These are phyloP conservation scores for Dromaius novaehollandiae DNA, from an alignment of 2,113 vertebrate species.

Conservation along the genomic window DNA sequence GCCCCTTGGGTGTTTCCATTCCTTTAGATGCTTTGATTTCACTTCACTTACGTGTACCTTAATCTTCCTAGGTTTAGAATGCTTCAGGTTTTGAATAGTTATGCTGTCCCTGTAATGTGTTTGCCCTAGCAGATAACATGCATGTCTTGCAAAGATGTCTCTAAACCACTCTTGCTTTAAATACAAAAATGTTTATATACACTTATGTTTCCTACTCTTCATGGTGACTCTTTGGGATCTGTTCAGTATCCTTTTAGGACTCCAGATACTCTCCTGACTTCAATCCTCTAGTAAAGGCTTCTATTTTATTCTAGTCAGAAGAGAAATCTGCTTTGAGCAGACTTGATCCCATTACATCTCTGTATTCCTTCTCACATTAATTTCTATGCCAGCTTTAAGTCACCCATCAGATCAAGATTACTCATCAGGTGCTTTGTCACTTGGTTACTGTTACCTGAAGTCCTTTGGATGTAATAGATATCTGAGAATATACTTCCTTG, in stretches of 20 bases:
- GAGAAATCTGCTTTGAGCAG: background rate
- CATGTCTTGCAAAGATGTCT: background rate
- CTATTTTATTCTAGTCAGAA: background rate
- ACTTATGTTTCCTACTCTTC: background rate
- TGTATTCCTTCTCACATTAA: background rate
- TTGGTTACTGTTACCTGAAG: background rate
- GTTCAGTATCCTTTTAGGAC: background rate
- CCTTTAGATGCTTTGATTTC: background rate
- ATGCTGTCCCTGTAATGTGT: background rate
- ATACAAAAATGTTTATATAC: background rate
- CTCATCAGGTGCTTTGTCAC: background rate
- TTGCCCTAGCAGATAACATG: background rate
- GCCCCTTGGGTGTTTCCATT: background rate
- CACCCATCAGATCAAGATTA: background rate
- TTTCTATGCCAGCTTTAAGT: background rate
- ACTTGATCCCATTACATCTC: background rate
- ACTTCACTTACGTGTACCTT: background rate
- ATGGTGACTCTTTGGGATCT: background rate
- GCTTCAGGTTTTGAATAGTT: background rate
- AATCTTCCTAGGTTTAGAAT: background rate
- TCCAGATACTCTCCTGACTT: background rate
- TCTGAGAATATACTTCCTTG: background rate
- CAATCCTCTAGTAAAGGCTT: background rate
- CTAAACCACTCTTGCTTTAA: background rate
- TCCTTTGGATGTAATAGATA: background rate